Evolutionary conservation across 2,888 invertebrate genomes (phyloP).

Genomic region (Tiliacea citrago): DNA sequence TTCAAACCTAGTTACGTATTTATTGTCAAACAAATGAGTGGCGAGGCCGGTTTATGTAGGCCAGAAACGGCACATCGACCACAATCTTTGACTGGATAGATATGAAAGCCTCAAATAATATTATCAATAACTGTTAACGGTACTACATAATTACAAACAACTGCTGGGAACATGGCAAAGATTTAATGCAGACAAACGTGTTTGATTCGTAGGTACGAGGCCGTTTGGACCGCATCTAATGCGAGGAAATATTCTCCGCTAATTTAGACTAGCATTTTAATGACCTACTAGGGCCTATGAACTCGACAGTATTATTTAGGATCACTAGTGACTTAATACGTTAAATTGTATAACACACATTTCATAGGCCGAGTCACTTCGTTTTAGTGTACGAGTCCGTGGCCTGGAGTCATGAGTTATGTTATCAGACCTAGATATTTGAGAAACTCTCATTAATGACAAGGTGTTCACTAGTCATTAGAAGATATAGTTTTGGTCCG

Average conservation of each 20-base stretch:
- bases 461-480: conserved; percentile 27
- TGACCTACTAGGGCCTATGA: conserved; percentile 34
- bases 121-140: conserved; percentile 63
- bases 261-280: conserved; percentile 65
- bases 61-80: conserved; percentile 32
- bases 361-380: conserved; percentile 30
- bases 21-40: conserved; percentile 30
- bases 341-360: conserved; percentile 28
- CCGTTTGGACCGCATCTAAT: conserved; percentile 34
- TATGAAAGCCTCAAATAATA: conserved; percentile 64
- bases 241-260: conserved; percentile 39
- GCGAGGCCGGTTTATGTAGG: conserved; percentile 15
- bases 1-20: conserved; percentile 65
- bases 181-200: conserved; percentile 45
- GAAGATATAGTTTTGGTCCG: conserved; percentile 28
- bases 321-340: conserved; percentile 27
- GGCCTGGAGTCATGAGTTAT: conserved; percentile 20
- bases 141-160: conserved; percentile 62
- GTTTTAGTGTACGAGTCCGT: conserved; percentile 20
- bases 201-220: conserved; percentile 25
- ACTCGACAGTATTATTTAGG: conserved; percentile 23
- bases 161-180: conserved; percentile 64
- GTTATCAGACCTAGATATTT: conserved; percentile 46
- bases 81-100: conserved; percentile 45
- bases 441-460: conserved; percentile 21